A percentile compares a stretch with the other conserved stretches of the same genome.
phyloP scores from a whole-genome alignment of 2,888 invertebrate species.

The Idaea dimidiata region DNA sequence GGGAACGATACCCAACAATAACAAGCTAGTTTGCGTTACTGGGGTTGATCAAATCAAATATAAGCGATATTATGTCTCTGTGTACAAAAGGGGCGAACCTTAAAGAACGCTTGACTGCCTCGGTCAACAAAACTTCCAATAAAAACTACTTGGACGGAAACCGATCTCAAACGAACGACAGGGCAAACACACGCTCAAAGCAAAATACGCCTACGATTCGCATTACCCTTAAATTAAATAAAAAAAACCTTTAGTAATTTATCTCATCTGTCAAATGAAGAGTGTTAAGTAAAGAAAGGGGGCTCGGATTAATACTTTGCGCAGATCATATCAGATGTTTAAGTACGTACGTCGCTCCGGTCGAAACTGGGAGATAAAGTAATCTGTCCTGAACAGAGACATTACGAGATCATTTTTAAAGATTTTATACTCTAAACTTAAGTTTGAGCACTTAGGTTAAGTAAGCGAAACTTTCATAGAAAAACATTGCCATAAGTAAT shows the following conservation, averaged over 20 bases:
- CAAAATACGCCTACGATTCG: slow-evolving; percentile 53
- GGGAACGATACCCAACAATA: slow-evolving; percentile 38
- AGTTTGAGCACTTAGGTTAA: too few species aligned
- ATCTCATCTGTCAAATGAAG: slow-evolving; percentile 79
- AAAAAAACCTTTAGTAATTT: slow-evolving; percentile 74
- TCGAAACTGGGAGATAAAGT: slow-evolving; percentile 32
- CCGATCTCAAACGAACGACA: slow-evolving; percentile 49
- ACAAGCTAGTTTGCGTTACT: slow-evolving; percentile 40
- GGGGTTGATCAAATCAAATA: slow-evolving; percentile 67
- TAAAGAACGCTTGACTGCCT: slow-evolving; percentile 52
- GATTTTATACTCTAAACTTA: not conserved
- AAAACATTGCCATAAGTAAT: too few species aligned
- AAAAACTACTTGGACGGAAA: slow-evolving; percentile 71
- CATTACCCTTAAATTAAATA: slow-evolving; percentile 76
- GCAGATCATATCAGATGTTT: slow-evolving; percentile 61
- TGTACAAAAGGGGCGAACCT: slow-evolving; percentile 55
- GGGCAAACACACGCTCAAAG: slow-evolving; percentile 55
- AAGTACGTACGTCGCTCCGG: slow-evolving; percentile 40
- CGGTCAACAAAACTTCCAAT: slow-evolving; percentile 70
- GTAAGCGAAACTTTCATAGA: too few species aligned
- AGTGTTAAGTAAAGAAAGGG: slow-evolving; percentile 78
- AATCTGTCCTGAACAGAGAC: not conserved
- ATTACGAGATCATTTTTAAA: not conserved
- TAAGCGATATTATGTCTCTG: slow-evolving; percentile 67
- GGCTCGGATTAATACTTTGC: slow-evolving; percentile 64